Conservation (phyloP, 2,888 invertebrate genomes). For the Orthosia incerta region DNA sequence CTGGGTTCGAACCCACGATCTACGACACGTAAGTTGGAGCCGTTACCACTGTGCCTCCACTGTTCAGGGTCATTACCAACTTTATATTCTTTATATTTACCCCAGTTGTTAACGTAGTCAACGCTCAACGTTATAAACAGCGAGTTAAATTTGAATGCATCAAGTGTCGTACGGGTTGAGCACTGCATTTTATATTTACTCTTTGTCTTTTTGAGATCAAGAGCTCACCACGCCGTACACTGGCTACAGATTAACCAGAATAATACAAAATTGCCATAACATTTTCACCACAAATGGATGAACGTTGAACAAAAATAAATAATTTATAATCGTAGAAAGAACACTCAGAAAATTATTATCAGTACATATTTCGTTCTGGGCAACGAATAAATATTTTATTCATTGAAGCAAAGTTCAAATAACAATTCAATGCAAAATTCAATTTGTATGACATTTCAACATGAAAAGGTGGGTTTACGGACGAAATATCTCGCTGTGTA, state of each 20-base stretch:
- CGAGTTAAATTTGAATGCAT: constrained; percentile 13
- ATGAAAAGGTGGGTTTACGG: too few species aligned
- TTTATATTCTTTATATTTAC: background rate
- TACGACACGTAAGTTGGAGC: too few species aligned
- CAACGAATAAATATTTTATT: background rate
- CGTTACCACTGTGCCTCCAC: too few species aligned
- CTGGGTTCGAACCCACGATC: too few species aligned
- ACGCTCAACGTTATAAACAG: background rate
- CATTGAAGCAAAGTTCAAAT: background rate
- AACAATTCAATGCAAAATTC: background rate
- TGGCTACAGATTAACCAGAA: background rate
- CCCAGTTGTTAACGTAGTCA: background rate
- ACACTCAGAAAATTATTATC: background rate
- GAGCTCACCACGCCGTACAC: background rate
- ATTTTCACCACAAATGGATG: background rate
- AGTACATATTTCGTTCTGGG: background rate
- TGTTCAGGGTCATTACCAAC: too few species aligned
- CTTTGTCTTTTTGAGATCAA: background rate
- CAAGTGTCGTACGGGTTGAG: background rate
- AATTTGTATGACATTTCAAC: background rate
- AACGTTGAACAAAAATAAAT: background rate
- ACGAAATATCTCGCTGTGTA: background rate
- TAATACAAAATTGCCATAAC: background rate
- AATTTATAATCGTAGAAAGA: too few species aligned
- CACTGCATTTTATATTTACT: constrained; percentile 12